phyloP scores from a whole-genome alignment of 2,888 invertebrate species.

The Archips xylosteana region DNA sequence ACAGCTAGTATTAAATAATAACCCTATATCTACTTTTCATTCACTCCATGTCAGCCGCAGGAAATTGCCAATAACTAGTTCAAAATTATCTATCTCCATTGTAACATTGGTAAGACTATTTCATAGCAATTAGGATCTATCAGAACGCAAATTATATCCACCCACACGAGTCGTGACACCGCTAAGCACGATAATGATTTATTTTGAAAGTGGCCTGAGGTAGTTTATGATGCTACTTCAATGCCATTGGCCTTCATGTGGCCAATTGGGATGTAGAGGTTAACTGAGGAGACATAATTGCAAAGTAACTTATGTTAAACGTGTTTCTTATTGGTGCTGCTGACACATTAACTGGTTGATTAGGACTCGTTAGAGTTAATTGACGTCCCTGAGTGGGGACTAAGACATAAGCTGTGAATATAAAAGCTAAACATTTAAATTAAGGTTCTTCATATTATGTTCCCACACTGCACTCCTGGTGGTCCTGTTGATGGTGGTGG shows the following conservation, averaged over 20 bases:
- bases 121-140: slow-evolving; percentile 54
- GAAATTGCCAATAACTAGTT: slow-evolving; percentile 37
- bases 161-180: slow-evolving; percentile 72
- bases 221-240: slow-evolving; percentile 45
- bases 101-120: slow-evolving; percentile 25
- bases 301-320: not conserved
- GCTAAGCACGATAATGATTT: slow-evolving; percentile 65
- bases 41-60: slow-evolving; percentile 1
- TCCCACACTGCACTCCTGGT: too few species aligned
- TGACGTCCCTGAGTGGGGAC: not conserved
- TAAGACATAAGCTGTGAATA: too few species aligned
- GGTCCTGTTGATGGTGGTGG: too few species aligned
- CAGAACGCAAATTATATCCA: slow-evolving; percentile 56
- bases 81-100: slow-evolving; percentile 37
- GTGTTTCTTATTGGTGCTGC: not conserved
- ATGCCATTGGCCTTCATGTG: slow-evolving; percentile 30
- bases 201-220: slow-evolving; percentile 63
- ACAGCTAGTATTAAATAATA: not conserved
- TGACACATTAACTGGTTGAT: not conserved
- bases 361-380: not conserved
- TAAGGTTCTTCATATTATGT: too few species aligned
- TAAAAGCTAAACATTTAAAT: too few species aligned
- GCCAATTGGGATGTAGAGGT: slow-evolving; percentile 20
- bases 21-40: not conserved
- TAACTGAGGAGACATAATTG: slow-evolving; percentile 30